These are phyloP conservation scores for Alectura lathami DNA, from an alignment of 2,113 vertebrate genomes.

Conservation along the genomic window DNA sequence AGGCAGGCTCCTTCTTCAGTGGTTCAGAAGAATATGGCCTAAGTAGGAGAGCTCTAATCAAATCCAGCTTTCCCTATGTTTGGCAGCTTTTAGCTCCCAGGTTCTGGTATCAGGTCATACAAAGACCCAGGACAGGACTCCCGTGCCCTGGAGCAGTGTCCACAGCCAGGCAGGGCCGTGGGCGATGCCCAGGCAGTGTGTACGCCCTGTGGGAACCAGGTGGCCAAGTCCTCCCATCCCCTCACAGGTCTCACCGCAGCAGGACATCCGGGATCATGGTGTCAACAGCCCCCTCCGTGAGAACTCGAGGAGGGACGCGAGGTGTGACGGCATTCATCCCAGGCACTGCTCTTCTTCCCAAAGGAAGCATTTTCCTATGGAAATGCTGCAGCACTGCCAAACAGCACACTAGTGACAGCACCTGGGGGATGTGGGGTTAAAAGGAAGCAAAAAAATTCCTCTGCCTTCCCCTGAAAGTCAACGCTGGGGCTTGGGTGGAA, in stretches of 20 bases:
- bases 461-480: background rate
- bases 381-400: background rate
- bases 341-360: background rate
- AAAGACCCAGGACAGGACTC: background rate
- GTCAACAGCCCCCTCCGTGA: background rate
- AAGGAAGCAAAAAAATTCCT: background rate
- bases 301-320: accelerated
- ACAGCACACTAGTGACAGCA: background rate
- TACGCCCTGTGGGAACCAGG: background rate
- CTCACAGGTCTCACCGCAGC: background rate
- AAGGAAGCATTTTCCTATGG: background rate
- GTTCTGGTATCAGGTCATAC: background rate
- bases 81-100: background rate
- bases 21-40: background rate
- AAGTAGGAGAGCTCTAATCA: background rate
- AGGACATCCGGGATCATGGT: too few species aligned
- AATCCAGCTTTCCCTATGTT: background rate
- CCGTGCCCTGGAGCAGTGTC: accelerated
- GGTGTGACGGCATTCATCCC: background rate
- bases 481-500: background rate
- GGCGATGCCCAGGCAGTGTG: background rate
- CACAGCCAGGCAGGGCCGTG: background rate
- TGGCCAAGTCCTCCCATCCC: background rate
- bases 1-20: background rate
- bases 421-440: background rate